These are phyloP conservation scores for Crotalus tigris DNA, from an alignment of 2,113 vertebrate species.

Conservation along the genomic window DNA sequence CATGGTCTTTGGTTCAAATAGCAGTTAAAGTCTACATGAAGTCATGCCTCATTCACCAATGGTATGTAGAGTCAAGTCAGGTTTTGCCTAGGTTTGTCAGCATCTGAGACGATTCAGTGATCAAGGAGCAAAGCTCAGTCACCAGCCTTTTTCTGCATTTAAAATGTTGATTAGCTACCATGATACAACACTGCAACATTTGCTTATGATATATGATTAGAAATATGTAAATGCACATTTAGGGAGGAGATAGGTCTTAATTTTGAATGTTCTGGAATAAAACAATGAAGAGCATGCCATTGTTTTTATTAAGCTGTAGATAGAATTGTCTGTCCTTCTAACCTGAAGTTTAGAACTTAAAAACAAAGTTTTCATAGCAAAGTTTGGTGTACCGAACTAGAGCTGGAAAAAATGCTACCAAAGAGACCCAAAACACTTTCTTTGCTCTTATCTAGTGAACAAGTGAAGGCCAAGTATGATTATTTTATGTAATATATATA, in stretches of 20 bases:
- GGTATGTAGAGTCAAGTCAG: background rate
- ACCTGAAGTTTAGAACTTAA: background rate
- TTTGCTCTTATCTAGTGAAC: background rate
- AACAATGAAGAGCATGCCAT: background rate
- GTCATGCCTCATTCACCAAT: accelerated
- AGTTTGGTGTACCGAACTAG: background rate
- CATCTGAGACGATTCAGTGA: background rate
- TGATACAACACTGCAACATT: background rate
- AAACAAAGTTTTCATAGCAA: background rate
- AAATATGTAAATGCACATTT: background rate
- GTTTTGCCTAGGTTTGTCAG: background rate
- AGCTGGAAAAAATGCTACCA: background rate
- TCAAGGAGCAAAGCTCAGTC: background rate
- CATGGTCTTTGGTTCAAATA: background rate
- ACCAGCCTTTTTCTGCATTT: background rate
- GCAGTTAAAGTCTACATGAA: accelerated
- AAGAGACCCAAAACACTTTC: background rate
- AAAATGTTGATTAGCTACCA: background rate
- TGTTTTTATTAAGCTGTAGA: background rate
- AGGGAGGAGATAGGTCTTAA: background rate
- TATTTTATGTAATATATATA: background rate
- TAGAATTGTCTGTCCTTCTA: background rate
- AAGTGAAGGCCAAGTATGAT: background rate
- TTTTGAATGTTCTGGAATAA: background rate
- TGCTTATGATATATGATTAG: background rate